Base-by-base conservation (phyloP, 1,140 invertebrate genomes). In the Vanessa atalanta region DNA sequence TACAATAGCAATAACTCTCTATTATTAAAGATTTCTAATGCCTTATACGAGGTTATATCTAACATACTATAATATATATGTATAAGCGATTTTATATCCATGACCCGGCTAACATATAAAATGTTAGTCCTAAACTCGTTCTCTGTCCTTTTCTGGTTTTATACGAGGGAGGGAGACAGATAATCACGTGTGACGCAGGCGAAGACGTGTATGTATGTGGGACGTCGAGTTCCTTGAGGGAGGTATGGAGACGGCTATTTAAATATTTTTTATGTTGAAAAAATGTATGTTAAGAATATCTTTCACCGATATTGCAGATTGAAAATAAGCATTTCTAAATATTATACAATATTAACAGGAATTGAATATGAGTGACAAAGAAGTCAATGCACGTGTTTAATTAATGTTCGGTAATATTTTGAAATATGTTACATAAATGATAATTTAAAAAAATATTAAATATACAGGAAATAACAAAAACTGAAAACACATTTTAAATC, bases 51-150 rank as follows among this genome's bases (percentile, higher is more conserved):
- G 13, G 65, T 43, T 79, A 70, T 77, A 78, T 72, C 73, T 64
- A 80, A 78, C 77, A 70, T 78, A 82, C 72, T 79, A 83, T 88
- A 76, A 79, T 85, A 82, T 84, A 89, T 61, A 92, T 87, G 88
- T 89, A 93, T 57, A 57, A 57, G 8, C 53, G 53, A 57, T 93
- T 91, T 93, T 93, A 93, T 91, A 91, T 92, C 90, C 89, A 88
- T 93, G 90, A 93, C 90, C 90, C 88, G 79, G 89, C 86, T 85
- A 93, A 93, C 90, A 88, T 91, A 93, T 93, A 93, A 93, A 91
- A 91, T 89, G 89, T 93, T 93, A 84, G 88, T 88, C 90, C 88
- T 89, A 89, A 89, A 89, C 86, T 86, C 75, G 71, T 73, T 15
- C 37, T 60, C 66, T 65, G 61, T 90, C 89, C 80, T 83, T 63